These are phyloP conservation scores for Dryocosmus kuriphilus DNA, from an alignment of 2,888 invertebrate genomes.

Conservation along the genomic window DNA sequence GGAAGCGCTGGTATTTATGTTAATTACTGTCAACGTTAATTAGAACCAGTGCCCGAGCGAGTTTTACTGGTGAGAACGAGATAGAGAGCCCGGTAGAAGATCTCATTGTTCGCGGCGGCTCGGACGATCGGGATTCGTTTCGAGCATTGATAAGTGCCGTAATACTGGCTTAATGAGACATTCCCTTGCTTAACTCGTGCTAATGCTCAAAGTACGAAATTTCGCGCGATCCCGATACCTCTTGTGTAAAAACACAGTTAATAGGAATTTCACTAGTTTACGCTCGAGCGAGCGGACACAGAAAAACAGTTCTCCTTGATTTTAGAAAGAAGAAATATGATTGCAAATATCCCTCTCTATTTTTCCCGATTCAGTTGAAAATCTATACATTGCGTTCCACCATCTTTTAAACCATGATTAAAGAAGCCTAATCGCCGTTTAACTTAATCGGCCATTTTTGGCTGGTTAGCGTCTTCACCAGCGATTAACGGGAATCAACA, in stretches of 20 bases:
- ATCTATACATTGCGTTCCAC: too few species aligned
- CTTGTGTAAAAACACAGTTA: neutral
- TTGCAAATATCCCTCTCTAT: neutral
- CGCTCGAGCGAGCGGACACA: neutral
- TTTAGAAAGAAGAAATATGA: neutral
- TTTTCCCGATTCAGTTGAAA: too few species aligned
- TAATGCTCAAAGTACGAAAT: slow-evolving; percentile 21
- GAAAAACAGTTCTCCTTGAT: neutral
- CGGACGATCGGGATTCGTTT: slow-evolving; percentile 67
- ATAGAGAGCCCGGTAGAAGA: slow-evolving; percentile 49
- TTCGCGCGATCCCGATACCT: neutral
- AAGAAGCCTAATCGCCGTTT: too few species aligned
- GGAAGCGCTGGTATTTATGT: slow-evolving; percentile 76
- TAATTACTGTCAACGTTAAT: slow-evolving; percentile 77
- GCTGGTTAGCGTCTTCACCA: too few species aligned
- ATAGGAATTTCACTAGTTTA: neutral
- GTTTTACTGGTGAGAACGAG: slow-evolving; percentile 41
- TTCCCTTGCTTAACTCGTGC: slow-evolving; percentile 45
- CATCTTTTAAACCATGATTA: too few species aligned
- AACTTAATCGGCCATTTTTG: too few species aligned
- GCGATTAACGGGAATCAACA: too few species aligned
- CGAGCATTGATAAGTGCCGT: slow-evolving; percentile 70
- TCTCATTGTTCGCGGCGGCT: slow-evolving; percentile 53
- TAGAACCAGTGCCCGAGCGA: slow-evolving; percentile 64
- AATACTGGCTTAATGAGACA: slow-evolving; percentile 71